A percentile compares a stretch with the other conserved stretches of the same genome.
phyloP scores from a whole-genome alignment of 2,888 invertebrate species.

The Ichneumoninae sp. region DNA sequence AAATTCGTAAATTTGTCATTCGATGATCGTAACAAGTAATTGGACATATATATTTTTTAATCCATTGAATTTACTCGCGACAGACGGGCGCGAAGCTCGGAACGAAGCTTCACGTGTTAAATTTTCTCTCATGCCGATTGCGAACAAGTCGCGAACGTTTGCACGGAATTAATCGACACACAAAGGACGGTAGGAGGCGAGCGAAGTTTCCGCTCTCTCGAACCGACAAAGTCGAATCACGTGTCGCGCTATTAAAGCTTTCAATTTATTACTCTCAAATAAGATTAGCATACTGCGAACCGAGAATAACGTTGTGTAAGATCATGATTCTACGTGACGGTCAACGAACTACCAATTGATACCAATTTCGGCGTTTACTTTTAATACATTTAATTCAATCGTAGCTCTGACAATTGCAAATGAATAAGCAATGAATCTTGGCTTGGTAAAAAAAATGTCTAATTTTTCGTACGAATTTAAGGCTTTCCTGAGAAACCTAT shows the following conservation, averaged over 20 bases:
- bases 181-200: slow-evolving; percentile 54
- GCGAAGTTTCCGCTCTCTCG: slow-evolving; percentile 43
- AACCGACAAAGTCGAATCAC: slow-evolving; percentile 44
- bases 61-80: neutral
- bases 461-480: neutral
- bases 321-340: slow-evolving; percentile 32
- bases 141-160: slow-evolving; percentile 26
- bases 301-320: slow-evolving; percentile 36
- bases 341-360: slow-evolving; percentile 58
- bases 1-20: slow-evolving; percentile 4
- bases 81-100: neutral
- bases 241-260: slow-evolving; percentile 43
- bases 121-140: slow-evolving; percentile 37
- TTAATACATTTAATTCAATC: slow-evolving; percentile 42
- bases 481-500: neutral
- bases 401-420: neutral
- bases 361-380: slow-evolving; percentile 32
- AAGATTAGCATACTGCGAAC: slow-evolving; percentile 44
- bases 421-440: neutral
- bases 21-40: neutral
- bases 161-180: slow-evolving; percentile 46
- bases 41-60: neutral
- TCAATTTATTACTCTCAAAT: slow-evolving; percentile 60
- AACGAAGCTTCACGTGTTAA: slow-evolving; percentile 1
- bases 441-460: neutral